These are phyloP conservation scores for Belgica antarctica DNA, from an alignment of 2,888 invertebrate genomes.

Conservation along the genomic window DNA sequence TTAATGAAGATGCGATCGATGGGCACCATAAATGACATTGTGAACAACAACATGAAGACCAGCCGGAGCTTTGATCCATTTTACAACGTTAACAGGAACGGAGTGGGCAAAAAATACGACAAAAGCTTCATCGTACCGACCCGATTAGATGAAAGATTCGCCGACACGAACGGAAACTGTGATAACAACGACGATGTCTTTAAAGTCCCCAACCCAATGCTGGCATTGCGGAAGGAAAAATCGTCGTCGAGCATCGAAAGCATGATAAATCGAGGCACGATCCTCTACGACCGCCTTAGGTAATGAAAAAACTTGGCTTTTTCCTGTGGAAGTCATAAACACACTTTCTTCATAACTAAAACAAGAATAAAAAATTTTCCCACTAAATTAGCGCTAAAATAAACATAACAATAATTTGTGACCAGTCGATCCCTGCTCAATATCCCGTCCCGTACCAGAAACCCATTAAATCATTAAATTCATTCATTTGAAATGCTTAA, in stretches of 20 bases:
- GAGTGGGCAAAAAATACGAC: conserved; percentile 26
- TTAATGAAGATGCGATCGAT: conserved; percentile 54
- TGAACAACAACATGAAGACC: conserved; percentile 45
- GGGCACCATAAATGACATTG: conserved; percentile 54
- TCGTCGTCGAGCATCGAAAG: conserved; percentile 39
- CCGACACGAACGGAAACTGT: conserved; percentile 9
- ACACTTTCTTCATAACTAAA: not conserved
- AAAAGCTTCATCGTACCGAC: conserved; percentile 14
- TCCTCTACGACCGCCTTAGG: conserved; percentile 37
- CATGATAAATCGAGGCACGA: conserved; percentile 33
- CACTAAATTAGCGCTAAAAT: not conserved
- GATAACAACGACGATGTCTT: conserved; percentile 35
- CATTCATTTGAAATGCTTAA: no score
- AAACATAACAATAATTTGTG: no score
- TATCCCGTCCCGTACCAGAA: no score
- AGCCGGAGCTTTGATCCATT: not conserved
- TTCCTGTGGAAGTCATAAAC: not conserved
- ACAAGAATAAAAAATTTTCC: no score
- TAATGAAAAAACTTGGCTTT: conserved; percentile 26
- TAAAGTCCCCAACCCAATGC: conserved; percentile 26
- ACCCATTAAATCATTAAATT: no score
- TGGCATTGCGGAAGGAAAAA: conserved; percentile 40
- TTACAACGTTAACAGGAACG: not conserved
- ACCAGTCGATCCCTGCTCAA: no score
- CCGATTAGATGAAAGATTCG: not conserved